phyloP scores from a whole-genome alignment of 2,797 vertebrate species.

The Helicolenus hilgendorfi region DNA sequence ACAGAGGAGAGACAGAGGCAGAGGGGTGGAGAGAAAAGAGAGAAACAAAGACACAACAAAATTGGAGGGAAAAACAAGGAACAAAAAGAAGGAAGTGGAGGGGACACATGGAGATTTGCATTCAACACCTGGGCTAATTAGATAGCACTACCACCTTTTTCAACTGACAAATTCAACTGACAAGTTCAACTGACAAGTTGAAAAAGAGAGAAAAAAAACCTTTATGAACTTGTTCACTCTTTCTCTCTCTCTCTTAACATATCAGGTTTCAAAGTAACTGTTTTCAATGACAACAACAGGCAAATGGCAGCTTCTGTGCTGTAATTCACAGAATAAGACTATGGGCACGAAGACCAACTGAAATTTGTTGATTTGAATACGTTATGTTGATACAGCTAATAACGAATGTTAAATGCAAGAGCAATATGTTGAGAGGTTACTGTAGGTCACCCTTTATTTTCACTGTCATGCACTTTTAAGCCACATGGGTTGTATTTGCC shows the following conservation, averaged over 20 bases:
- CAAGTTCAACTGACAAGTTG: slow-evolving; percentile 54
- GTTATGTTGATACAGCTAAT: background rate
- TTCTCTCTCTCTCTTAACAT: background rate
- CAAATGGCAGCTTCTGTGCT: background rate
- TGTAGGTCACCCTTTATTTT: background rate
- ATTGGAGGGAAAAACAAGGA: background rate
- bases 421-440: background rate
- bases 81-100: slow-evolving; percentile 38
- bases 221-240: background rate
- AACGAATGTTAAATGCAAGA: background rate
- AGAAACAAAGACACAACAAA: slow-evolving; percentile 7
- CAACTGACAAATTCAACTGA: slow-evolving; percentile 66
- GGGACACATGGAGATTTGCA: slow-evolving; percentile 37
- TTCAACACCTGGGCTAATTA: background rate
- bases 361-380: background rate
- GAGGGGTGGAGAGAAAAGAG: background rate
- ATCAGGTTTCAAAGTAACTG: background rate
- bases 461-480: background rate
- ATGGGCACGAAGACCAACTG: background rate
- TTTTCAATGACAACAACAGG: background rate
- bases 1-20: background rate
- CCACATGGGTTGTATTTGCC: background rate
- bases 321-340: background rate
- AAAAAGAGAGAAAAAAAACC: background rate
- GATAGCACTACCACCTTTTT: slow-evolving; percentile 29